These are phyloP conservation scores for Lysiphlebus fabarum DNA, from an alignment of 1,140 invertebrate genomes.

Conservation along the genomic window DNA sequence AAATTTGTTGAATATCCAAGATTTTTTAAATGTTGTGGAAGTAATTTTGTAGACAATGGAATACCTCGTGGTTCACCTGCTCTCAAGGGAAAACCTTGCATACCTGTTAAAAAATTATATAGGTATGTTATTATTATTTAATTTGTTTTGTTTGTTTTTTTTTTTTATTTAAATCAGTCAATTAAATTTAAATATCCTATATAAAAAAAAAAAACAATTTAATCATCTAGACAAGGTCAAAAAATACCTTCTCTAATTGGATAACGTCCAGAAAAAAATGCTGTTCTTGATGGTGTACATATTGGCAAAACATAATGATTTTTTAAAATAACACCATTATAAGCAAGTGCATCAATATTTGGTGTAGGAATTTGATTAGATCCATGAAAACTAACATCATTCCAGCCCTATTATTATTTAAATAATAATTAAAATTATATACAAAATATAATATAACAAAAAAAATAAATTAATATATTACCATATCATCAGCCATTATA, in stretches of 20 bases:
- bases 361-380: constrained; percentile 66
- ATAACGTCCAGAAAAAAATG: constrained; percentile 64
- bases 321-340: constrained; percentile 61
- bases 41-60: constrained; percentile 56
- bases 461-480: constrained; percentile 36
- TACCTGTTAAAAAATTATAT: too few species aligned
- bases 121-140: too few species aligned
- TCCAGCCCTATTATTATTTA: constrained; percentile 63
- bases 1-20: constrained; percentile 44
- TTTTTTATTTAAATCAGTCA: too few species aligned
- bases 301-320: constrained; percentile 61
- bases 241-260: constrained; percentile 63
- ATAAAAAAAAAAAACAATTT: too few species aligned
- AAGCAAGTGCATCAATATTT: constrained; percentile 65
- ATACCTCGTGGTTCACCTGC: constrained; percentile 58
- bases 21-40: constrained; percentile 58
- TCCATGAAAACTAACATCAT: constrained; percentile 72
- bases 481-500: constrained; percentile 62
- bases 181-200: too few species aligned
- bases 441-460: not conserved
- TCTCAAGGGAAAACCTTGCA: constrained; percentile 62
- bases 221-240: too few species aligned
- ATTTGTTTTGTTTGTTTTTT: too few species aligned
- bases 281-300: constrained; percentile 63
- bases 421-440: constrained; percentile 10